A percentile compares a stretch with the other conserved stretches of the same genome.
These are phyloP conservation scores for Apis cerana DNA, from an alignment of 1,140 invertebrate genomes.

Conservation along the genomic window DNA sequence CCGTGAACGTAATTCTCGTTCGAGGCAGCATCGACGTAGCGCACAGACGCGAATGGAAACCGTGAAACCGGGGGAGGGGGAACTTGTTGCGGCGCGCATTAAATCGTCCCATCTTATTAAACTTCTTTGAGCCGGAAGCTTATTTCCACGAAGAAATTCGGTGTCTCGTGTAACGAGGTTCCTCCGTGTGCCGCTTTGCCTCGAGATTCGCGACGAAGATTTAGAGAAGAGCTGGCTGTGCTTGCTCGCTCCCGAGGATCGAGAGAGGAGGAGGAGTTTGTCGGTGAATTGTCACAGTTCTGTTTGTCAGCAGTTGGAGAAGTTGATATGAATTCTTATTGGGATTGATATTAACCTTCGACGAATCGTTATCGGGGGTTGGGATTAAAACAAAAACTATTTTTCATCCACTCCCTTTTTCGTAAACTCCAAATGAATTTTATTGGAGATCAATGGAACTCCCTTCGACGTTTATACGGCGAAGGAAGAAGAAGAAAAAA, in stretches of 20 bases:
- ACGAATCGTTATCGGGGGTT: too few species aligned
- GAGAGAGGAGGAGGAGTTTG: too few species aligned
- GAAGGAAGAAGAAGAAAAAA: too few species aligned
- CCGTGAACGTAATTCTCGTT: constrained; percentile 3
- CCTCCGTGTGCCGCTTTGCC: neutral
- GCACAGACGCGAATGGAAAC: neutral
- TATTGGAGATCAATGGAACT: too few species aligned
- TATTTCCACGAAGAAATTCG: constrained; percentile 10
- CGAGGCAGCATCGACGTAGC: neutral
- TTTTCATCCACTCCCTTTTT: too few species aligned
- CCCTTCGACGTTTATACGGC: too few species aligned
- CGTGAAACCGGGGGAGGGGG: neutral
- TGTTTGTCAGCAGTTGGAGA: too few species aligned
- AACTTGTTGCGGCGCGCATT: constrained; percentile 28
- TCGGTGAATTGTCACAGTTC: too few species aligned
- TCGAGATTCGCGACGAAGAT: constrained; percentile 1
- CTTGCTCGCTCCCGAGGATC: too few species aligned
- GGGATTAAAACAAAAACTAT: too few species aligned
- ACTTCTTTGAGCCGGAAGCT: constrained; percentile 22
- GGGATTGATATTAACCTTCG: neutral
- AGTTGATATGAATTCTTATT: neutral
- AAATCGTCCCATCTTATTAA: constrained; percentile 33
- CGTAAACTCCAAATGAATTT: too few species aligned
- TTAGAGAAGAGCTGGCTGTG: neutral
- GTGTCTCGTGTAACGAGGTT: constrained; percentile 29